These are phyloP conservation scores for Agapornis canus DNA, from an alignment of 2,797 vertebrate genomes.

Conservation along the genomic window DNA sequence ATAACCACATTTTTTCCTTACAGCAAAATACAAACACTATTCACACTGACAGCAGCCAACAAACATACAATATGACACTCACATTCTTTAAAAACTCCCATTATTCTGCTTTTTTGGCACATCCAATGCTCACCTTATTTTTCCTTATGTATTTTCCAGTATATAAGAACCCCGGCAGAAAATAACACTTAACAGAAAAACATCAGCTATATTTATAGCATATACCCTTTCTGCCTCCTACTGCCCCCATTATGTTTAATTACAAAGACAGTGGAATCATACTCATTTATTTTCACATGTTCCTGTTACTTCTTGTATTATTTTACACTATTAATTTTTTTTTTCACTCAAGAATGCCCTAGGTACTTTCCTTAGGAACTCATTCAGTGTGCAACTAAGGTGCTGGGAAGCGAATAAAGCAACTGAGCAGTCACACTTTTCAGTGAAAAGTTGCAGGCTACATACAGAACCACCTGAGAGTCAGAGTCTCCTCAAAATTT, in stretches of 20 bases:
- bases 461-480: not conserved
- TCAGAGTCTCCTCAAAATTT: not conserved
- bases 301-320: not conserved
- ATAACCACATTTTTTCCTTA: constrained; percentile 11
- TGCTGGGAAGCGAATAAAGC: not conserved
- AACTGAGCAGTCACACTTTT: not conserved
- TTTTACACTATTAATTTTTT: not conserved
- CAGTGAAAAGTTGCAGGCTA: not conserved
- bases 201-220: not conserved
- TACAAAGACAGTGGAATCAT: not conserved
- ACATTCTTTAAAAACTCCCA: not conserved
- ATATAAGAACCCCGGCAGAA: not conserved
- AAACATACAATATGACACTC: not conserved
- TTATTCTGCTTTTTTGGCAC: not conserved
- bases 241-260: not conserved
- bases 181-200: not conserved
- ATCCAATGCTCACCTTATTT: not conserved
- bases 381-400: not conserved
- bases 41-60: not conserved
- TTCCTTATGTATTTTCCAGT: not conserved
- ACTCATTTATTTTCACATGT: not conserved
- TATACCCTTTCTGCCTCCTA: not conserved
- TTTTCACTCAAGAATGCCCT: not conserved
- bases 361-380: not conserved
- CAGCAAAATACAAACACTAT: not conserved